Evolutionary conservation across 2,888 invertebrate species (phyloP), one percentile per base, ranked within the genome.

Genomic region (Coleophora deauratella): DNA sequence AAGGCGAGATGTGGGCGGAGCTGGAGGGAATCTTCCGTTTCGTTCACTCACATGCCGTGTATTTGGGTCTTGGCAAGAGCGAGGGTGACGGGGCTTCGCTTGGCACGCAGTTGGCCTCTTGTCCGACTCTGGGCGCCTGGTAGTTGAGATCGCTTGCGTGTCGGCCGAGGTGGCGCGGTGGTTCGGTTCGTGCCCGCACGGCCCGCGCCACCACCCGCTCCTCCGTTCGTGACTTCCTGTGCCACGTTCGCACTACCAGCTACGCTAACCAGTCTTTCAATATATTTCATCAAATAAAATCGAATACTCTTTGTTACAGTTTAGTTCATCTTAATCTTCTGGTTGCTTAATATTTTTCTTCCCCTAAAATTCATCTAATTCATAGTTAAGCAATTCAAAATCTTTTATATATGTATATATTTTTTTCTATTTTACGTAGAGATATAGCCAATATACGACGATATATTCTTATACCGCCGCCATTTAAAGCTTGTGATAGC

Each of bases 81-180:
- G 63, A 82, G 66, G 45, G 70, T 61, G 77, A 78, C 48, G 45
- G 65, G 42, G 47, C 50, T 50, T 42, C 45, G 44, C 56, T 56
- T 57, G 63, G 63, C 56, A 62, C 52, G 63, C 51, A 46, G 47
- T 36, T 34, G 30, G 21, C 3, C 59, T 62, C 59, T 39, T 47
- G 10, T 9, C 2, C n/a, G 13, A 38, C 52, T 62, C 62, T 84
- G 80, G 7, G 45, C 38, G 58, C 85, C 82, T 84, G 58, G 85
- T 85, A 77, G 35, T 43, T 54, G 66, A 67, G 82, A 85, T 82
- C 85, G 80, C 67, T 79, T 71, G 78, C 84, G 80, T 82, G 72
- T 82, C 79, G 79, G 78, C 65, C 78, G 81, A 76, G 78, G 81
- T 75, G 79, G 80, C 80, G 81, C 79, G 80, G 82, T 67, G 76